Conservation (phyloP, 2,888 invertebrate genomes). For the Orthosia incerta region DNA sequence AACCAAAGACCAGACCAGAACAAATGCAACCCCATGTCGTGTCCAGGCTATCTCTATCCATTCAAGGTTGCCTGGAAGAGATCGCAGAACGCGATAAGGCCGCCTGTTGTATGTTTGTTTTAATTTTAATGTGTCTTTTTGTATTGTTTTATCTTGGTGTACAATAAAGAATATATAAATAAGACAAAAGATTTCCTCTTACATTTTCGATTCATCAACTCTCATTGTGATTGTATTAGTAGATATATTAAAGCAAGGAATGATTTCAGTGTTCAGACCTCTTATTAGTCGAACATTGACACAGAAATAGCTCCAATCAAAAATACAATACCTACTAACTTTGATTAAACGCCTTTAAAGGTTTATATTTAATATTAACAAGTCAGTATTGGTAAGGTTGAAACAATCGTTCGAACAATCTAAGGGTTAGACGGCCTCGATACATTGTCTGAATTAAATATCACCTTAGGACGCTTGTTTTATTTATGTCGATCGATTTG, state of each 20-base stretch:
- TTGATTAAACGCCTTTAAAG: slow-evolving; percentile 46
- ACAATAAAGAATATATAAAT: too few relatives aligned
- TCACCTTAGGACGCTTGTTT: slow-evolving; percentile 10
- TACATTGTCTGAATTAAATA: slow-evolving; percentile 54
- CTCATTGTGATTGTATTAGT: too few relatives aligned
- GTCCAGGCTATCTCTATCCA: too few relatives aligned
- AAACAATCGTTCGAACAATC: slow-evolving; percentile 37
- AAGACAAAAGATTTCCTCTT: too few relatives aligned
- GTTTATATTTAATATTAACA: slow-evolving; percentile 43
- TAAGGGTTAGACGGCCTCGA: slow-evolving; percentile 21
- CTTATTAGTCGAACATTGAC: background rate
- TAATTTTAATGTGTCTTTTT: too few relatives aligned
- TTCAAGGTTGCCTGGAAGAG: too few relatives aligned
- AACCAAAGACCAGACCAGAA: too few relatives aligned
- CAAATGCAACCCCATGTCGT: too few relatives aligned
- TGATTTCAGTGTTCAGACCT: background rate
- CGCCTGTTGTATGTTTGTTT: too few relatives aligned
- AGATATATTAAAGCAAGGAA: background rate
- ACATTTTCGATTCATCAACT: too few relatives aligned
- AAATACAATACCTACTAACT: slow-evolving; percentile 10
- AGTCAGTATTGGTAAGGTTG: slow-evolving; percentile 24
- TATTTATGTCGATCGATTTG: slow-evolving; percentile 4
- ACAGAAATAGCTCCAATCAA: slow-evolving; percentile 6
- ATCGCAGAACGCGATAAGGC: too few relatives aligned
- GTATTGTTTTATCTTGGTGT: too few relatives aligned